phyloP scores from a whole-genome alignment of 2,113 vertebrate genomes.

The Sylvilagus bachmani region DNA sequence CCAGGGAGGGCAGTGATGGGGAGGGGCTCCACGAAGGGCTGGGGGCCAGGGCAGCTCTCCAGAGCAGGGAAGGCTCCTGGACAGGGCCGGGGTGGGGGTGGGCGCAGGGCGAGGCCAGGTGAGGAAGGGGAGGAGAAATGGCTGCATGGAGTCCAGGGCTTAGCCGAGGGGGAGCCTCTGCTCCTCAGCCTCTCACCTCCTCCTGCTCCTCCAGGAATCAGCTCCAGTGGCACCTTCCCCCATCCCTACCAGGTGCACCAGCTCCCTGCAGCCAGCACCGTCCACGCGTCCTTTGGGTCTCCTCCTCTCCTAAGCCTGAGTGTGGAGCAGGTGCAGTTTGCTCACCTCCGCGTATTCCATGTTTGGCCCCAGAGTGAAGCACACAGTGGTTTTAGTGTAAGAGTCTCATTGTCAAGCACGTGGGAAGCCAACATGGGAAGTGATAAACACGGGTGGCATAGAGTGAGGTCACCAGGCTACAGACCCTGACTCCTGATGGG shows the following conservation, averaged over 20 bases:
- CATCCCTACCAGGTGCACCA: too few species aligned
- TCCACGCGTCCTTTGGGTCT: neutral
- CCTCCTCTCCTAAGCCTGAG: neutral
- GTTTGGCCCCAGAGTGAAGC: neutral
- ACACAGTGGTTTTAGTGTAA: neutral
- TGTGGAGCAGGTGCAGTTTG: neutral
- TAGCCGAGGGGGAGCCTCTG: neutral
- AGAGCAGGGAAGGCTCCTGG: neutral
- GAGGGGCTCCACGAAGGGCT: too few species aligned
- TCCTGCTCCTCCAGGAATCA: neutral
- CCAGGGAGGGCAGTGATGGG: too few species aligned
- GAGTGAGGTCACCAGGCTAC: rapidly evolving
- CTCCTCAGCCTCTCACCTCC: neutral
- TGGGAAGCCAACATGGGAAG: neutral
- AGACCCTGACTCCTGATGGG: neutral
- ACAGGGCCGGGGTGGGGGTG: too few species aligned
- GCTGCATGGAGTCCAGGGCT: neutral
- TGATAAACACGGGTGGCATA: neutral
- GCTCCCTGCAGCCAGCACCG: neutral
- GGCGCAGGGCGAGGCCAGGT: neutral
- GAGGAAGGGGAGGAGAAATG: neutral
- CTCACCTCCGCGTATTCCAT: neutral
- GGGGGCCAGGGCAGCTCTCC: neutral
- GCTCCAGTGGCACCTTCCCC: neutral
- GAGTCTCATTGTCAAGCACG: neutral